These are phyloP conservation scores for Dione vanillae DNA, from an alignment of 2,888 invertebrate species.

Conservation along the genomic window DNA sequence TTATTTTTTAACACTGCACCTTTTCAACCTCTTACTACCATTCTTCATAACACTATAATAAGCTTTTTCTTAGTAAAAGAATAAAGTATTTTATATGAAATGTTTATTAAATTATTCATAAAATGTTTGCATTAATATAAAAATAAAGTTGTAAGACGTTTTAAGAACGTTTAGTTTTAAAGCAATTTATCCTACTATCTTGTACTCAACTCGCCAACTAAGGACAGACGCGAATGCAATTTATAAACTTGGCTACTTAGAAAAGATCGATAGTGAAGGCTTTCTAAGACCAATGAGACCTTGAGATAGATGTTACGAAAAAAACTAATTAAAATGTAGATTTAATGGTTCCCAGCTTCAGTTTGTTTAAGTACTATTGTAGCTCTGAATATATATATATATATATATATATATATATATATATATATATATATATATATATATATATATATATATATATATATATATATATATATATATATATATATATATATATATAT, in stretches of 20 bases:
- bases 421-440: background rate
- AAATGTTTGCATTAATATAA: no score
- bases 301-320: background rate
- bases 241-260: constrained; percentile 18
- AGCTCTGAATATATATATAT: background rate
- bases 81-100: no score
- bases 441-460: no score
- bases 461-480: no score
- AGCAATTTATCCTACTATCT: background rate
- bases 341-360: background rate
- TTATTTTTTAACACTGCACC: no score
- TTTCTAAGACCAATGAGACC: constrained; percentile 7
- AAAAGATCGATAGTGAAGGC: background rate
- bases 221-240: constrained; percentile 14
- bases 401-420: background rate
- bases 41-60: no score
- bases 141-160: no score
- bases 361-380: no score
- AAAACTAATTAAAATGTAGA: background rate
- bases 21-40: no score
- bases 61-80: no score
- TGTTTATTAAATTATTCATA: no score
- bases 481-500: no score
- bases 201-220: constrained; percentile 8
- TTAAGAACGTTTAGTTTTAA: background rate